Percentiles rank a stretch among this genome's conserved stretches.
Conservation (phyloP, 2,797 vertebrate species). For the Poeciliopsis turneri region DNA sequence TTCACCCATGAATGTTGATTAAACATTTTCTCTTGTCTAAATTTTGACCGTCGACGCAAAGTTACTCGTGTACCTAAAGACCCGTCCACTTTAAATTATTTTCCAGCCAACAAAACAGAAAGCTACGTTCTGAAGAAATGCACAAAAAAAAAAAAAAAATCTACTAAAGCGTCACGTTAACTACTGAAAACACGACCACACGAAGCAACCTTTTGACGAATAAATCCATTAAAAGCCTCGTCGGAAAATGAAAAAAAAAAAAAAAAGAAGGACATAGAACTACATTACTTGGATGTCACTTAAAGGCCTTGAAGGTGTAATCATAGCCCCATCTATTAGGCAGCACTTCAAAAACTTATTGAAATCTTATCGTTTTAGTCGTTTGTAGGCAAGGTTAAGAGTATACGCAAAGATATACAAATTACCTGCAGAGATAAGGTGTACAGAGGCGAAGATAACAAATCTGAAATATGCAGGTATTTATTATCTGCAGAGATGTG, state of each 20-base stretch:
- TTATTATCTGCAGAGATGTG: constrained; percentile 52
- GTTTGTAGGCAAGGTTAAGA: constrained; percentile 59
- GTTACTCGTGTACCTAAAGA: neutral
- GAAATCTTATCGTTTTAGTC: constrained; percentile 48
- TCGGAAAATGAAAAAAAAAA: constrained; percentile 3
- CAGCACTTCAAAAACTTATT: constrained; percentile 35
- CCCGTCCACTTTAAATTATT: neutral
- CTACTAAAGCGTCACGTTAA: neutral
- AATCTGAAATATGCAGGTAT: constrained; percentile 50
- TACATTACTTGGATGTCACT: constrained; percentile 28
- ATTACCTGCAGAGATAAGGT: constrained; percentile 58
- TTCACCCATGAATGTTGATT: neutral
- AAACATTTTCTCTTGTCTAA: neutral
- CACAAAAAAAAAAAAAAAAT: neutral
- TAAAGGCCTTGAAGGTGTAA: constrained; percentile 43
- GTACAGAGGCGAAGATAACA: constrained; percentile 36
- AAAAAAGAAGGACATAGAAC: neutral
- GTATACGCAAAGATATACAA: constrained; percentile 42
- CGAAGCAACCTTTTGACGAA: constrained; percentile 10
- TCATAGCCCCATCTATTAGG: constrained; percentile 35
- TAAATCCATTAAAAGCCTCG: constrained; percentile 11
- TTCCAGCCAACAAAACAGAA: neutral
- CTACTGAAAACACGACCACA: neutral
- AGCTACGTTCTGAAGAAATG: neutral
- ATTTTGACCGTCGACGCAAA: neutral